These are phyloP conservation scores for Paralichthys olivaceus DNA, from an alignment of 2,113 vertebrate genomes.

Conservation along the genomic window DNA sequence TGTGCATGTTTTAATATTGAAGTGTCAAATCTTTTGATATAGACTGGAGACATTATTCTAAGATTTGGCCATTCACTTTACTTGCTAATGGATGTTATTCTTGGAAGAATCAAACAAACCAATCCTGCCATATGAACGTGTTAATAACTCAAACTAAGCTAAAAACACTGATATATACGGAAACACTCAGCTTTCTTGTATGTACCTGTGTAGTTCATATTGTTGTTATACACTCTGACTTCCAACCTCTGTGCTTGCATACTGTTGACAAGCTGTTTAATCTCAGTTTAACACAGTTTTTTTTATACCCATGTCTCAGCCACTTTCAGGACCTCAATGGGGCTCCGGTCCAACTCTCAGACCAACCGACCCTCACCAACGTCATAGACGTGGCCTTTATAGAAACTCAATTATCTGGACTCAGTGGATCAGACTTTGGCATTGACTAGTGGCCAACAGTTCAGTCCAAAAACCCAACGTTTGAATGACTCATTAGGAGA, in stretches of 20 bases:
- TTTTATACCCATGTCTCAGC: conserved; percentile 20
- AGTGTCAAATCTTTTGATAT: too few relatives aligned
- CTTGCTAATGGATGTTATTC: too few relatives aligned
- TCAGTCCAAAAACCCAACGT: conserved; percentile 51
- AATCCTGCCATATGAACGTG: too few relatives aligned
- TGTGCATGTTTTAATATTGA: too few relatives aligned
- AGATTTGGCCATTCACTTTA: too few relatives aligned
- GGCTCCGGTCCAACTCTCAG: conserved; percentile 31
- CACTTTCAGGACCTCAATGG: conserved; percentile 43
- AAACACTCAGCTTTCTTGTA: neutral
- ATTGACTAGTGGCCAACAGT: conserved; percentile 48
- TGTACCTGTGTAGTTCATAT: neutral
- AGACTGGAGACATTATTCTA: neutral
- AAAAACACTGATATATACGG: too few relatives aligned
- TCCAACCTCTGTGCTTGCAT: neutral
- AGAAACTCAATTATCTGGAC: conserved; percentile 61
- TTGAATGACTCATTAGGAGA: conserved; percentile 67
- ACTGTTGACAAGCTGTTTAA: conserved; percentile 26
- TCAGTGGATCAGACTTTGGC: conserved; percentile 57
- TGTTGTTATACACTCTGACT: conserved; percentile 1
- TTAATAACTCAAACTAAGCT: too few relatives aligned
- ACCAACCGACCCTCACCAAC: conserved; percentile 44
- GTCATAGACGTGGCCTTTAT: conserved; percentile 54
- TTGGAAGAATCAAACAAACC: too few relatives aligned
- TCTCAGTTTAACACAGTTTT: conserved; percentile 17